A percentile compares a stretch with the other conserved stretches of the same genome.
phyloP scores from a whole-genome alignment of 1,140 invertebrate species.

The Brachionus asplanchnoidis region DNA sequence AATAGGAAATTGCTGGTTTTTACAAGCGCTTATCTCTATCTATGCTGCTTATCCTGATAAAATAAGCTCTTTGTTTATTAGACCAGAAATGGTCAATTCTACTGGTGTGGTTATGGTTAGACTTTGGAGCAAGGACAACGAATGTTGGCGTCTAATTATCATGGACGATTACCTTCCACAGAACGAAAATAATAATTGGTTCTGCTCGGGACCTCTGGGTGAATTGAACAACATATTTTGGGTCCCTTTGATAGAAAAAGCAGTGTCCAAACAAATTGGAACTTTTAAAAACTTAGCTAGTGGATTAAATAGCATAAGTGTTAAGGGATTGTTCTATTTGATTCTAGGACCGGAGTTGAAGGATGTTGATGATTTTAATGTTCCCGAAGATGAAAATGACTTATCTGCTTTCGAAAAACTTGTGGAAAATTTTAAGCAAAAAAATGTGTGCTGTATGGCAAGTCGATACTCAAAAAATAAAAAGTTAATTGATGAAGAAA shows the following conservation, averaged over 20 bases:
- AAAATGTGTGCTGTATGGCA: not conserved
- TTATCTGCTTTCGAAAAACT: not conserved
- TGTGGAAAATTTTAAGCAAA: not conserved
- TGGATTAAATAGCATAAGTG: not conserved
- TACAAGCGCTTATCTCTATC: not conserved
- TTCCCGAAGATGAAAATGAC: not conserved
- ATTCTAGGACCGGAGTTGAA: not conserved
- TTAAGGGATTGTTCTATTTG: not conserved
- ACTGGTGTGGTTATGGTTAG: not conserved
- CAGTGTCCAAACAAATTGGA: not conserved
- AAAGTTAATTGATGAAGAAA: not conserved
- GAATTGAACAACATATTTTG: not conserved
- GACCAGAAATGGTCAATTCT: not conserved
- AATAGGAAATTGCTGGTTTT: not conserved
- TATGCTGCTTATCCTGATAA: conserved; percentile 4
- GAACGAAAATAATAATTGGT: not conserved
- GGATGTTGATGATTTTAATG: not conserved
- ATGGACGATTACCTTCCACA: not conserved
- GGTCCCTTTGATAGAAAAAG: not conserved
- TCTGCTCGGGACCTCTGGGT: not conserved
- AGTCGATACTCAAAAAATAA: not conserved
- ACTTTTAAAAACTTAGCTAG: not conserved
- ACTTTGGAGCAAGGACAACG: not conserved
- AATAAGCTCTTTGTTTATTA: not conserved
- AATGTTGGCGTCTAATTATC: not conserved